phyloP scores from a whole-genome alignment of 2,113 vertebrate species.

The Siniperca knerii region DNA sequence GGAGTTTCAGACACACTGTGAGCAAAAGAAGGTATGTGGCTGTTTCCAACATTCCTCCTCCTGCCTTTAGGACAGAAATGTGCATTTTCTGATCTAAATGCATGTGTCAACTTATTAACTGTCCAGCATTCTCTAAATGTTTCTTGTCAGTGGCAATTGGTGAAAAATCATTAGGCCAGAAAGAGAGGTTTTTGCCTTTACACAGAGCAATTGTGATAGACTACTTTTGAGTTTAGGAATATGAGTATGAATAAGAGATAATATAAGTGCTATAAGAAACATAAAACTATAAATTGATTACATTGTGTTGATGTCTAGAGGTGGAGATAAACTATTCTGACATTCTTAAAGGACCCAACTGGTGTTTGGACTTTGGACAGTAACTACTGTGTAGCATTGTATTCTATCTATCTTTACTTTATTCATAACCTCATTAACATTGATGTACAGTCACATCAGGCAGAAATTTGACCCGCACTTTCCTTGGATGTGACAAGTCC shows the following conservation, averaged over 20 bases:
- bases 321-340: background rate
- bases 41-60: background rate
- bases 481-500: slow-evolving; percentile 26
- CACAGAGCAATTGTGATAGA: background rate
- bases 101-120: background rate
- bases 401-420: background rate
- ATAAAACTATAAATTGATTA: background rate
- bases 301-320: background rate
- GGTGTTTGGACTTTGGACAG: background rate
- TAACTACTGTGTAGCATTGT: background rate
- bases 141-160: background rate
- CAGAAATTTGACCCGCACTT: slow-evolving; percentile 25
- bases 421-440: slow-evolving; percentile 26
- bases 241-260: background rate
- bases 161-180: background rate
- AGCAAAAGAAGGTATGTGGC: background rate
- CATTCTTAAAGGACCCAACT: background rate
- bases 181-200: background rate
- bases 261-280: background rate
- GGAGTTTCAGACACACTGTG: background rate
- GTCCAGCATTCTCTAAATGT: background rate
- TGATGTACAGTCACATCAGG: background rate
- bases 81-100: background rate
- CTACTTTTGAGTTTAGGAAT: slow-evolving; percentile 2
- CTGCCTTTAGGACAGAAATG: background rate